Evolutionary conservation across 2,113 vertebrate species (phyloP), one percentile per base, ranked within the genome.

Genomic region (Mus pahari): DNA sequence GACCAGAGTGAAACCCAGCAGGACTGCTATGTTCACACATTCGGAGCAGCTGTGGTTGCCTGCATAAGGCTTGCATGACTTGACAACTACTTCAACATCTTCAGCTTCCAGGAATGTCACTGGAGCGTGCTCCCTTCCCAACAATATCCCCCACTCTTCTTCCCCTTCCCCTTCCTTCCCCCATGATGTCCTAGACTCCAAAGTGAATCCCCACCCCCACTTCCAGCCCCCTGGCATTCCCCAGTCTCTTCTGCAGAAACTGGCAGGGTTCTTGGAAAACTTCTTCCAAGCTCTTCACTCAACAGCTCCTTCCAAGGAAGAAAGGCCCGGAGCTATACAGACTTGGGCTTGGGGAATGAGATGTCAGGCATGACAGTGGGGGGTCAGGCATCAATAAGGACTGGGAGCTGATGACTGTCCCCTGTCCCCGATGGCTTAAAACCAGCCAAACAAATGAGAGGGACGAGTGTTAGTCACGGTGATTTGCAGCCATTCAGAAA

Each of bases 401-500:
- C 0, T 5, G n/a, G 26, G 74, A 90, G 60, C n/a, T 5, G 1
- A 5, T 87, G 9, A 24, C 45, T 70, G 20, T 42, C 74, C 75
- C 14, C 17, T 3, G 13, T 31, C 70, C 70, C 64, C 75, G 22
- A 55, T 1, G 16, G 48, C 33, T 93, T 82, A 58, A 74, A 81
- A 55, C 60, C 79, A 55, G 45, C 55, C 12, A 58, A 94, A 75
- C 31, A 58, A 78, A 26, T 36, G 19, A 70, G 13, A 60, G 0
- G 11, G 17, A 45, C 11, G 31, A 64, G 36, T 58, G 45, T 75
- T 39, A 33, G 17, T 94, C 62, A 83, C 75, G 53, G 2, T 64
- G 78, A 75, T 77, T 94, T 92, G 77, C 70, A 28, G 92, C 77
- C 28, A 90, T 48, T 45, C 91, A 90, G 87, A 84, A 68, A 70